phyloP scores from a whole-genome alignment of 1,140 invertebrate genomes.

The Drosophila persimilis region DNA sequence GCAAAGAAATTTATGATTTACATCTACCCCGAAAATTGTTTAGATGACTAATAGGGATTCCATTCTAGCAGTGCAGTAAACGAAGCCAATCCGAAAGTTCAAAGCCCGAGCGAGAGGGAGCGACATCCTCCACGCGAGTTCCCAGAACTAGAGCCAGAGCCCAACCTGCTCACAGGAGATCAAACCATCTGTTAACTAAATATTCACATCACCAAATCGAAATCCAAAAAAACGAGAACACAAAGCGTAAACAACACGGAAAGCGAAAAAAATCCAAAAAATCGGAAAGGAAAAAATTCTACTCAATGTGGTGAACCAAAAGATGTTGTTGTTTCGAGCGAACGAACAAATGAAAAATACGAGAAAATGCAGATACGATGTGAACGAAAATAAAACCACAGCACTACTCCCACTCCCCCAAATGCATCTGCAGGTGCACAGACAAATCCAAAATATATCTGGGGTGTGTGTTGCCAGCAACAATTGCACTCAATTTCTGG shows the following conservation, averaged over 20 bases:
- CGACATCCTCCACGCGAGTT: conserved; percentile 30
- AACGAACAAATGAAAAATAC: conserved; percentile 34
- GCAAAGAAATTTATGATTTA: conserved; percentile 30
- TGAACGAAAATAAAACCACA: conserved; percentile 63
- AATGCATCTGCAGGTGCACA: conserved; percentile 51
- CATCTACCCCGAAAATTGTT: conserved; percentile 11
- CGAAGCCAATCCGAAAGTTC: conserved; percentile 48
- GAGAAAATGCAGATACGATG: conserved; percentile 57
- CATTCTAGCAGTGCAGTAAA: conserved; percentile 14
- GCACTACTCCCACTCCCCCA: conserved; percentile 6
- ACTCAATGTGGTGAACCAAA: conserved; percentile 58
- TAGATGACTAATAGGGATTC: conserved; percentile 28
- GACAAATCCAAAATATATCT: background rate
- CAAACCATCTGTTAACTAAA: conserved; percentile 77
- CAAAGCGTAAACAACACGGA: conserved; percentile 64
- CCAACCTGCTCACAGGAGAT: conserved; percentile 43
- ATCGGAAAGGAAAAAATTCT: conserved; percentile 14
- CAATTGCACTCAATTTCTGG: conserved; percentile 73
- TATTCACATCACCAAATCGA: conserved; percentile 45
- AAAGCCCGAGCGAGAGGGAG: conserved; percentile 35
- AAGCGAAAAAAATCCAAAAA: conserved; percentile 15
- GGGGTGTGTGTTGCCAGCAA: background rate
- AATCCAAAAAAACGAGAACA: conserved; percentile 38
- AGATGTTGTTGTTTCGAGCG: conserved; percentile 30
- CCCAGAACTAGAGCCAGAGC: conserved; percentile 41